Base-by-base conservation (phyloP, 2,888 invertebrate genomes). In the Xanthia togata region DNA sequence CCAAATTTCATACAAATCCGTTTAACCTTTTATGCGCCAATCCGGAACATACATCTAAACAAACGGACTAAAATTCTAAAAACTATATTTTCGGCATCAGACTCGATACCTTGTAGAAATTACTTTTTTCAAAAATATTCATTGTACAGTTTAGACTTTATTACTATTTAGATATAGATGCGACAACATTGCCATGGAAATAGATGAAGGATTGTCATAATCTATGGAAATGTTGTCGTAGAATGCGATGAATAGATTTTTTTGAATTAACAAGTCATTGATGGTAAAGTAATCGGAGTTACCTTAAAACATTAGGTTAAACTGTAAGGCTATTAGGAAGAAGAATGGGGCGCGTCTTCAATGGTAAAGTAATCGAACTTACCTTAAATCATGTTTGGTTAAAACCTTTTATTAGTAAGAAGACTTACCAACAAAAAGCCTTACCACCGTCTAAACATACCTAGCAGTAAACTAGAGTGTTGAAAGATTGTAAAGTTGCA, bases 401-500 rank as follows among this genome's bases (percentile, higher is more conserved):
- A 31, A 31, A 5, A 31, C 31, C 31, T 35, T 60, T 62, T 35
- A 23, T 35, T 62, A n/a, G 38, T n/a, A 63, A 14, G 9, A n/a
- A 38, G 38, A 26, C 57, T 53, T 26, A 47, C 17, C 23, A 69
- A 76, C 26, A 67, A 31, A 31, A 31, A 31, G 31, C 31, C 31
- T 31, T 6, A 47, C 6, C 3, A 35, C 2, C 4, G 8, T n/a
- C 41, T 44, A 64, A 50, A 71, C 4, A 59, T 64, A 59, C 41
- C 53, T 20, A 70, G 63, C 47, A 78, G 70, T 73, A 63, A 73
- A 73, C 82, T 68, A 63, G 73, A 68, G 64, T 47, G 38, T 73
- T 76, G 68, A 73, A 82, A 82, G 69, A 82, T 82, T 82, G 72
- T 83, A 76, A 79, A 79, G 47, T 82, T 79, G 57, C 69, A 60